phyloP scores from a whole-genome alignment of 2,797 vertebrate genomes.

The Thunnus albacares region DNA sequence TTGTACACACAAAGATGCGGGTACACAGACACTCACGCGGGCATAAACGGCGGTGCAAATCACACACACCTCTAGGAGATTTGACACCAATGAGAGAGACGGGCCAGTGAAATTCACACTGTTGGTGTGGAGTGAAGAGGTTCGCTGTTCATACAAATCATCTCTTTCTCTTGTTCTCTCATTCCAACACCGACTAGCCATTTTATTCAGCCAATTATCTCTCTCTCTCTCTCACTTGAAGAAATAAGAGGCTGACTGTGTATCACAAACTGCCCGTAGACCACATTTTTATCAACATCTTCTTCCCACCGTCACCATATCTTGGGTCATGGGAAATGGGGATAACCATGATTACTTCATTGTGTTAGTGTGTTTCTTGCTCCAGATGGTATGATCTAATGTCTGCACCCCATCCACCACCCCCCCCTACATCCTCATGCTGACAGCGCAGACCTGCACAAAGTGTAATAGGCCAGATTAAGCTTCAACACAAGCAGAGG shows the following conservation, averaged over 20 bases:
- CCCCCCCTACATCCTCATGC: conserved; percentile 46
- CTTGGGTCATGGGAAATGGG: conserved; percentile 43
- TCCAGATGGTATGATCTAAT: conserved; percentile 74
- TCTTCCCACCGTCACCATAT: conserved; percentile 23
- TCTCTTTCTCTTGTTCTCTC: conserved; percentile 13
- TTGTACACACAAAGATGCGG: conserved; percentile 6
- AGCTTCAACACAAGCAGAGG: conserved; percentile 36
- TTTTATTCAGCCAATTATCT: conserved; percentile 47
- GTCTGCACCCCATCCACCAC: conserved; percentile 32
- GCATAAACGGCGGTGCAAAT: conserved; percentile 5
- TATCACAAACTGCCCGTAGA: conserved; percentile 40
- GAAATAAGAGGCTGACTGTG: conserved; percentile 29
- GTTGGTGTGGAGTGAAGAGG: conserved; percentile 22
- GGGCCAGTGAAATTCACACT: conserved; percentile 53
- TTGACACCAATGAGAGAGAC: conserved; percentile 57
- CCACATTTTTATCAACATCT: conserved; percentile 42
- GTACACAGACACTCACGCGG: not conserved
- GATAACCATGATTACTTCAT: conserved; percentile 50
- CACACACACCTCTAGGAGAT: conserved; percentile 46
- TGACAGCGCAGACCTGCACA: conserved; percentile 61
- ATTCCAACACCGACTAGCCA: conserved; percentile 18
- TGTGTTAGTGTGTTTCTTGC: conserved; percentile 53
- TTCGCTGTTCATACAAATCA: conserved; percentile 7
- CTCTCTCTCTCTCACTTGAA: not conserved
- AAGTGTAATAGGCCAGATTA: conserved; percentile 65